Percentiles rank a stretch among this genome's conserved stretches.
These are phyloP conservation scores for Chrysochloris asiatica DNA, from an alignment of 2,113 vertebrate genomes.

Conservation along the genomic window DNA sequence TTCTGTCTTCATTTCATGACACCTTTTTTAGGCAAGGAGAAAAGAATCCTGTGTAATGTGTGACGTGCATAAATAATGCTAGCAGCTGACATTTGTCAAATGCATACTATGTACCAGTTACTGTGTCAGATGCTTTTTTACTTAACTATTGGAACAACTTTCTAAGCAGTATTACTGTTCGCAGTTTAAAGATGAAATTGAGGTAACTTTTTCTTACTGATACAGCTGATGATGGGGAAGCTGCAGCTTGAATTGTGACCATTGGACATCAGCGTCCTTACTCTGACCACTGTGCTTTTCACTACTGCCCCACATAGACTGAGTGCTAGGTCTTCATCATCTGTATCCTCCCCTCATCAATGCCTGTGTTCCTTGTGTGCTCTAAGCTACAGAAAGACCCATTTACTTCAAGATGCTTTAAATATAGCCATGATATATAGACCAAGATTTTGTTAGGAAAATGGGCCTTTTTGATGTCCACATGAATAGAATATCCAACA, in stretches of 20 bases:
- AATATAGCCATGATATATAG: background rate
- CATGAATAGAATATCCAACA: background rate
- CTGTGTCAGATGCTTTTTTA: constrained; percentile 18
- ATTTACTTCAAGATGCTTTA: background rate
- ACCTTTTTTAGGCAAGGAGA: background rate
- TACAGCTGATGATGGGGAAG: background rate
- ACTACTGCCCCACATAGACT: background rate
- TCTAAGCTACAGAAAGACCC: background rate
- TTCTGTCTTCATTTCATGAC: background rate
- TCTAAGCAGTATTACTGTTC: background rate
- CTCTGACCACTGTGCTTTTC: background rate
- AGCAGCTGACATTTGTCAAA: background rate
- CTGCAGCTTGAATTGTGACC: background rate
- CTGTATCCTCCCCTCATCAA: background rate
- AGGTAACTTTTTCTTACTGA: too few relatives aligned
- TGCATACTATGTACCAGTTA: background rate
- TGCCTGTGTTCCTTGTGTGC: background rate
- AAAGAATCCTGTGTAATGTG: background rate
- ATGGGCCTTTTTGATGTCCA: background rate
- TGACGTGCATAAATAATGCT: background rate
- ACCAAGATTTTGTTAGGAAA: constrained; percentile 39
- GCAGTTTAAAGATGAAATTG: too few relatives aligned
- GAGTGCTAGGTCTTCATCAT: background rate
- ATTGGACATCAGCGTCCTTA: background rate
- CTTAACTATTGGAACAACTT: constrained; percentile 1